These are phyloP conservation scores for Orchesella cincta DNA, from an alignment of 1,140 invertebrate genomes.

Conservation along the genomic window DNA sequence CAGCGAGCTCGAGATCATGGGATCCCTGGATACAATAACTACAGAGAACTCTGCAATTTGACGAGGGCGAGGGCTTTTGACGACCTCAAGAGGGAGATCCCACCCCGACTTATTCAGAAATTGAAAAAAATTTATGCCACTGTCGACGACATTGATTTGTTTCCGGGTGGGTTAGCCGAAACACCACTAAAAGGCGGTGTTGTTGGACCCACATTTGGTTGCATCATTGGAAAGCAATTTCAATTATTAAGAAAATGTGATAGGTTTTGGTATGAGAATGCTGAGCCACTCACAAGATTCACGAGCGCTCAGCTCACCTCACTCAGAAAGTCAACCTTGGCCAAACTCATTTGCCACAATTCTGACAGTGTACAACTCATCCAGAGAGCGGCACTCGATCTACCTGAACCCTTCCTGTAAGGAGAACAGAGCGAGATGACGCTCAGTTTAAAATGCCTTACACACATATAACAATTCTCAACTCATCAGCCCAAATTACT, in stretches of 20 bases:
- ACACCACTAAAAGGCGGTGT: constrained; percentile 60
- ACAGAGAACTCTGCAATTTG: constrained; percentile 62
- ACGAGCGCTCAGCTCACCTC: constrained; percentile 69
- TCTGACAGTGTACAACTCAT: constrained; percentile 66
- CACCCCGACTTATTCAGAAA: constrained; percentile 56
- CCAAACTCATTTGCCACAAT: constrained; percentile 77
- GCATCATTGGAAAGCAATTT: constrained; percentile 63
- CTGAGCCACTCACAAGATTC: constrained; percentile 60
- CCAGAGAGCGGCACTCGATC: constrained; percentile 64
- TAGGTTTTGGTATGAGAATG: constrained; percentile 78
- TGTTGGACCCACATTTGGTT: constrained; percentile 62
- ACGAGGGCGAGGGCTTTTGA: constrained; percentile 69
- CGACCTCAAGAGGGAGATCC: constrained; percentile 69
- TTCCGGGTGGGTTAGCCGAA: constrained; percentile 62
- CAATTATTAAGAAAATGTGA: constrained; percentile 77
- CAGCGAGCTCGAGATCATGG: constrained; percentile 73
- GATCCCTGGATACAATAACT: constrained; percentile 66
- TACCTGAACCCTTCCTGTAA: constrained; percentile 61
- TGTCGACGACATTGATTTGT: constrained; percentile 64
- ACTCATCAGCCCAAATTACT: not conserved
- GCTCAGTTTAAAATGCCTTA: too few species aligned
- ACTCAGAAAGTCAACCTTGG: constrained; percentile 70
- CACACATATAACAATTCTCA: too few species aligned
- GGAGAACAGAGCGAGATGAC: too few species aligned
- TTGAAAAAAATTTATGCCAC: constrained; percentile 57